Evolutionary conservation across 2,113 vertebrate genomes (phyloP).

Genomic region (Lucifuga dentata): DNA sequence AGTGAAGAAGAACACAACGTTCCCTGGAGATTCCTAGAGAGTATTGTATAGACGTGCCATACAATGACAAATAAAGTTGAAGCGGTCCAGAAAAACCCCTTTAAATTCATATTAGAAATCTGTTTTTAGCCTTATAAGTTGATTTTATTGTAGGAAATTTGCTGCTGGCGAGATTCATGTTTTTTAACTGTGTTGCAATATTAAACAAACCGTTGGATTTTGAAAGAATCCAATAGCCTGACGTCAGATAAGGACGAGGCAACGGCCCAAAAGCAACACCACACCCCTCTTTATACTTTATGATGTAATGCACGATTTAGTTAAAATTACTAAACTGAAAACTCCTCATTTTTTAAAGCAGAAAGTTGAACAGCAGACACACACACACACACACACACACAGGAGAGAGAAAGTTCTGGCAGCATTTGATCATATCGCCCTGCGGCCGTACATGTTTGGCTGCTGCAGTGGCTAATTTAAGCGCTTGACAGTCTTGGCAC

Average conservation of each 20-base stretch:
- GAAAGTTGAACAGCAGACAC: not conserved
- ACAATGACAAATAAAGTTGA: too few relatives aligned
- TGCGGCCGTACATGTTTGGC: slow-evolving; percentile 24
- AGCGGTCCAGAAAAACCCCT: too few relatives aligned
- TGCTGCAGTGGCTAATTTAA: slow-evolving; percentile 7
- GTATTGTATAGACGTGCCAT: too few relatives aligned
- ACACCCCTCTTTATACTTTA: not conserved
- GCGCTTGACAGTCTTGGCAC: slow-evolving; percentile 11
- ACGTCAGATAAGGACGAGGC: not conserved
- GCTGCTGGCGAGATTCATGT: too few relatives aligned
- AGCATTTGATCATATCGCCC: slow-evolving; percentile 12
- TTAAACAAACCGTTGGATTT: not conserved
- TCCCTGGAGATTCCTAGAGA: too few relatives aligned
- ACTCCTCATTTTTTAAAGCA: too few relatives aligned
- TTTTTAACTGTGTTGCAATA: not conserved
- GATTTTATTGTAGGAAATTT: too few relatives aligned
- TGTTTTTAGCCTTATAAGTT: too few relatives aligned
- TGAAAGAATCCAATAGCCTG: not conserved
- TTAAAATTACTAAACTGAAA: too few relatives aligned
- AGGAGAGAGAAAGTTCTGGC: slow-evolving; percentile 4
- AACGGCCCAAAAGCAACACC: not conserved
- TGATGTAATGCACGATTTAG: too few relatives aligned
- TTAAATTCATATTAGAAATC: too few relatives aligned
- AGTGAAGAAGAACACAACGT: too few relatives aligned
- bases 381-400: slow-evolving; percentile 10